A percentile compares a stretch with the other conserved stretches of the same genome.
phyloP scores from a whole-genome alignment of 2,113 vertebrate species.

The Cebus imitator region DNA sequence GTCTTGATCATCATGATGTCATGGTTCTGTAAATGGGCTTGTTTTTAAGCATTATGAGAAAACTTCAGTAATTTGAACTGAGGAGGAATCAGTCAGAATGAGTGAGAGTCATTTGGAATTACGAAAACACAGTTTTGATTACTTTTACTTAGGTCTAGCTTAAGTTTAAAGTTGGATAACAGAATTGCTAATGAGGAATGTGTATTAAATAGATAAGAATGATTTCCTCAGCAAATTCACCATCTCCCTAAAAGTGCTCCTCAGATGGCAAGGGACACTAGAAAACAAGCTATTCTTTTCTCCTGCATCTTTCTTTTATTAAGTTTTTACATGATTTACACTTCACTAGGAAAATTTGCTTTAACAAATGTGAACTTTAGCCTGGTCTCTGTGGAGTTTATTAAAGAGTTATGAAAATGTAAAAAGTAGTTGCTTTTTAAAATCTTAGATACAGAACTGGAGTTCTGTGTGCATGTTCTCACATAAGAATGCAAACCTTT shows the following conservation, averaged over 20 bases:
- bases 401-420: neutral
- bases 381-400: slow-evolving; percentile 7
- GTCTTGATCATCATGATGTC: slow-evolving; percentile 53
- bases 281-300: neutral
- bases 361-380: neutral
- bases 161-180: neutral
- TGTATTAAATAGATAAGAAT: neutral
- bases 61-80: neutral
- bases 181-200: neutral
- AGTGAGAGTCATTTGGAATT: slow-evolving; percentile 11
- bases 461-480: neutral
- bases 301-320: neutral
- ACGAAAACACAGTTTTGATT: neutral
- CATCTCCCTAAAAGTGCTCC: neutral
- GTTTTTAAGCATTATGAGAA: slow-evolving; percentile 53
- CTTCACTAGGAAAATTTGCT: neutral
- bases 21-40: slow-evolving; percentile 40
- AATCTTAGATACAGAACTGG: neutral
- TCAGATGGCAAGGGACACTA: neutral
- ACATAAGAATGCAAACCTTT: neutral
- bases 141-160: neutral
- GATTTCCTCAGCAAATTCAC: neutral
- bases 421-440: slow-evolving; percentile 12
- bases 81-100: neutral
- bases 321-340: neutral